A percentile compares a stretch with the other conserved stretches of the same genome.
Evolutionary conservation across 2,113 vertebrate species (phyloP).

Genomic region (Macrotis lagotis): DNA sequence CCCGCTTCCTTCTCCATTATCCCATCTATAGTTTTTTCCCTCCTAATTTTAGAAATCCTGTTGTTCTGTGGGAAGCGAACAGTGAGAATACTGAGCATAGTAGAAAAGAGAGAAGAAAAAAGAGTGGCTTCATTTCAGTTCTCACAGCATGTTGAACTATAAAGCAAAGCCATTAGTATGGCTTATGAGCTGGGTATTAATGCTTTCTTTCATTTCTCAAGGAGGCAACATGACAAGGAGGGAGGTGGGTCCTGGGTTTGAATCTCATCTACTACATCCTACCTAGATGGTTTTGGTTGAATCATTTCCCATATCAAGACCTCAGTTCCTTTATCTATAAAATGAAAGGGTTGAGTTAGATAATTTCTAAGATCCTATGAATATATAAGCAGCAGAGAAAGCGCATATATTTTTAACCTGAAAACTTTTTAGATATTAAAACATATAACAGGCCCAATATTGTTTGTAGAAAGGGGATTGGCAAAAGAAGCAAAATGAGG

Average conservation of each 20-base stretch:
- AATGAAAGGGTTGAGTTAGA: background rate
- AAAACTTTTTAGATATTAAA: conserved; percentile 35
- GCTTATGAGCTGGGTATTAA: conserved; percentile 44
- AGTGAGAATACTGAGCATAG: conserved; percentile 74
- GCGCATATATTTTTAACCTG: conserved; percentile 49
- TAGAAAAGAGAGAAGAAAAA: conserved; percentile 58
- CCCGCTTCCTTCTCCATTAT: conserved; percentile 44
- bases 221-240: background rate
- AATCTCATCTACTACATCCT: background rate
- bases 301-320: background rate
- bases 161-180: conserved; percentile 50
- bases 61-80: conserved; percentile 78
- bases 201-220: conserved; percentile 21
- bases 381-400: conserved; percentile 59
- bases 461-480: background rate
- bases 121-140: conserved; percentile 71
- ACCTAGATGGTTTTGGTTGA: background rate
- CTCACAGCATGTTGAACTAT: conserved; percentile 39
- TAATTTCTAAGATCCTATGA: background rate
- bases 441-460: background rate
- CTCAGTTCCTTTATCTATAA: background rate
- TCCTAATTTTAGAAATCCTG: conserved; percentile 74
- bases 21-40: conserved; percentile 68
- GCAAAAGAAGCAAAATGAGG: background rate
- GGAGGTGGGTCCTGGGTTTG: background rate